Evolutionary conservation across 1,140 invertebrate species (phyloP), one percentile per base, ranked within the genome.

Genomic region (Steinernema khuongi): DNA sequence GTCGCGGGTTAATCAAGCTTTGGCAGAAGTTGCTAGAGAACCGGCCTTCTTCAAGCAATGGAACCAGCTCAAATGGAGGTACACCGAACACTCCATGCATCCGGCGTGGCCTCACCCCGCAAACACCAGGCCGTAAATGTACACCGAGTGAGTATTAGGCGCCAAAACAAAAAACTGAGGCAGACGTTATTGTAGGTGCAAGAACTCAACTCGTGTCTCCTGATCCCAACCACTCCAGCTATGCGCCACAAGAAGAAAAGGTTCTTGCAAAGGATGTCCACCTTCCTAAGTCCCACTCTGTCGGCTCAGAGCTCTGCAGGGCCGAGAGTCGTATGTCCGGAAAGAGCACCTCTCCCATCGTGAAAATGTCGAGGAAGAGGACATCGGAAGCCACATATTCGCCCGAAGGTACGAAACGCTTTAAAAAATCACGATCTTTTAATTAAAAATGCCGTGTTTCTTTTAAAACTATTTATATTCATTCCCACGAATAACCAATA

Each of bases 1-100:
- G 74, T 50, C 70, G 76, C n/a, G 50, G 28, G 7, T 31, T 77
- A n/a, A 77, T 77, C 41, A 77, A 77, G 31, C 31, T 28, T 0
- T 77, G 76, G 76, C 74, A 78, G n/a, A 77, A 74, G 19, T 60
- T 60, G 19, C 50, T 60, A 4, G 50, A 60, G 14, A 60, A 11
- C 19, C 50, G 50, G 11, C 50, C 50, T 60, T 26, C 50, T 14
- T 60, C 50, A 22, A 17, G 50, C 50, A 26, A 11, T 26, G 50
- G 50, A 7, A 17, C 50, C 4, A 17, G 4, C 19, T 60, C 50
- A 26, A 60, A 60, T 60, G 11, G 11, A 26, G 50, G 50, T n/a
- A 60, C 50, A n/a, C 50, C 50, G 50, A 60, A 60, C 22, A 60
- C 50, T 17, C 50, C 50, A 22, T 14, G 14, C 7, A 17, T 60